Evolutionary conservation across 2,888 invertebrate species (phyloP), one percentile per base, ranked within the genome.

Genomic region (Nephrotoma appendiculata): DNA sequence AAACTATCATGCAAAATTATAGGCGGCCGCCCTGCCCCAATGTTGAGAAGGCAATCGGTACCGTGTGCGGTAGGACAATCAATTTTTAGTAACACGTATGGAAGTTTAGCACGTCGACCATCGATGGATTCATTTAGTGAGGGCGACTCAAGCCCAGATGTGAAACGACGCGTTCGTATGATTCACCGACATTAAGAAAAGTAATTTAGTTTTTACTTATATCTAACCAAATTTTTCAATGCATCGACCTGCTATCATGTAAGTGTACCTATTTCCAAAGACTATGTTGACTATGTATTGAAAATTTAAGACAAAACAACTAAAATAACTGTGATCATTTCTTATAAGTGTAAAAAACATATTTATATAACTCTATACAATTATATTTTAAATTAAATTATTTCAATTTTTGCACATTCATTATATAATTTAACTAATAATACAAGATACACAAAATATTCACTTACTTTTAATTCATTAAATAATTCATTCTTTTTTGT

Each of bases 151-250:
- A 88, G 88, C 86, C 88, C 88, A 4, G 91, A 91, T 87, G 85
- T 88, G 0, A 91, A 91, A 88, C 89, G 91, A 11, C 89, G 91
- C 45, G 91, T 91, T 3, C 90, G 91, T 86, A 91, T 91, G 91
- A 91, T 91, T 19, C 91, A 91, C 88, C 89, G 91, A 42, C 91
- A 91, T 88, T 91, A 89, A 87, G 87, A 31, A 31, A 71, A 6
- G 19, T 31, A 71, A 15, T 15, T 15, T 15, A 15, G n/a, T 52
- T 52, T 52, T 15, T 15, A 15, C 15, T 19, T 52, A 15, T 52
- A 6, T 19, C 15, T 52, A 48, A 52, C n/a, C 52, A 52, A 52
- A 52, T 15, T 6, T 52, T 12, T 52, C 6, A 52, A 52, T 52
- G 52, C 52, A 52, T 52, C 52, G 52, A 52, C 52, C 5, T 52